These are phyloP conservation scores for Psilopsiagon aymara DNA, from an alignment of 2,113 vertebrate species.

Conservation along the genomic window DNA sequence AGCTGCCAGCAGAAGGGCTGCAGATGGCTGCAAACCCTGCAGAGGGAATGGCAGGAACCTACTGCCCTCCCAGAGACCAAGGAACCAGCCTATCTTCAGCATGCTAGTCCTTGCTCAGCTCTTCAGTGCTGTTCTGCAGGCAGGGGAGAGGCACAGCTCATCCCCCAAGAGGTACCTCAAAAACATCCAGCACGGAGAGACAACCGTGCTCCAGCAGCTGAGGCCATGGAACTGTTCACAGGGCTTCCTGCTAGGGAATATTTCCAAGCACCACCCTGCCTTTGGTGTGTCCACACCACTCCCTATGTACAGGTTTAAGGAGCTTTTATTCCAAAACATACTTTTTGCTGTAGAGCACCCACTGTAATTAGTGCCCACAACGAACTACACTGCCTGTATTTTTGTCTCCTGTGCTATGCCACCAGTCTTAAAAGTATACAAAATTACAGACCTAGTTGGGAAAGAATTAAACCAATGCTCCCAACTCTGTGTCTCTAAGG, in stretches of 20 bases:
- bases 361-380: neutral
- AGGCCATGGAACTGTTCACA: neutral
- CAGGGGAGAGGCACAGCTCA: neutral
- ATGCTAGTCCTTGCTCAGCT: rapidly evolving
- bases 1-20: neutral
- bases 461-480: neutral
- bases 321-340: neutral
- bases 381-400: neutral
- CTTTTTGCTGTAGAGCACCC: neutral
- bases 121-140: neutral
- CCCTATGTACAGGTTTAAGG: neutral
- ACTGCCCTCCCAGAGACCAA: neutral
- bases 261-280: neutral
- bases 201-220: neutral
- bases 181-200: neutral
- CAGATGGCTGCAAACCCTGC: neutral
- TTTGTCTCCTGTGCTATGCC: neutral
- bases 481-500: neutral
- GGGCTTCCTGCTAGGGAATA: neutral
- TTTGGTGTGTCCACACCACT: neutral
- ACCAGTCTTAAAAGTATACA: neutral
- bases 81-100: neutral
- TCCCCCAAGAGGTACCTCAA: neutral
- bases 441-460: neutral
- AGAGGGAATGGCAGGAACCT: neutral